A percentile compares a stretch with the other conserved stretches of the same genome.
Conservation (phyloP, 2,888 invertebrate species). For the Tiliacea citrago region DNA sequence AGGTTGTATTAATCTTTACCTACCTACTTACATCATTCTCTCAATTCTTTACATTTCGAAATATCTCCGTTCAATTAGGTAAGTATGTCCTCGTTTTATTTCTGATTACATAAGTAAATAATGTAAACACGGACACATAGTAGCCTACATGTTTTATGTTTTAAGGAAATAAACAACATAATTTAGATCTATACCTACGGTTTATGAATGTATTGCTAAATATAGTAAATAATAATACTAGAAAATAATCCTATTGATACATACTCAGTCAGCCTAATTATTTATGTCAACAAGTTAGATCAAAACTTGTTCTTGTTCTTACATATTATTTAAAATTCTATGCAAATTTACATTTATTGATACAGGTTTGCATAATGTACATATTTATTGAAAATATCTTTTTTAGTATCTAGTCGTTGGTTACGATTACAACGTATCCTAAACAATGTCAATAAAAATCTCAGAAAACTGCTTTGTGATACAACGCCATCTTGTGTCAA, state of each 20-base stretch:
- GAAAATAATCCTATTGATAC: neutral
- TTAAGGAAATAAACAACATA: constrained; percentile 45
- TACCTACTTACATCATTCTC: constrained; percentile 26
- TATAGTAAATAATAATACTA: neutral
- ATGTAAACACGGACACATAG: constrained; percentile 35
- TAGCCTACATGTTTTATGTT: constrained; percentile 27
- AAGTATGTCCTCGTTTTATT: constrained; percentile 57
- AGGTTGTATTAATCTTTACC: neutral
- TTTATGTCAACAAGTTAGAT: constrained; percentile 4
- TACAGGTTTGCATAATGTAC: neutral
- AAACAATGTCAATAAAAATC: constrained; percentile 4
- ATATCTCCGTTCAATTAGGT: constrained; percentile 48
- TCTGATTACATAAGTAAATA: constrained; percentile 58
- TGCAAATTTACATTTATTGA: constrained; percentile 19
- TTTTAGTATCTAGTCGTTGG: constrained; percentile 2
- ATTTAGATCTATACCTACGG: constrained; percentile 14
- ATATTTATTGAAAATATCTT: neutral
- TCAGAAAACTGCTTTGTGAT: neutral
- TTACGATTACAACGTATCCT: neutral
- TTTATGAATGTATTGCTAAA: neutral
- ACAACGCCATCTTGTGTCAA: constrained; percentile 71
- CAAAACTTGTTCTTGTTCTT: constrained; percentile 34
- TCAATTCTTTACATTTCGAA: constrained; percentile 40
- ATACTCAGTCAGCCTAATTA: neutral
- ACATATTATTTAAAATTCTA: constrained; percentile 6